Evolutionary conservation across 2,113 vertebrate genomes (phyloP).

Genomic region (Myrmecobius fasciatus): DNA sequence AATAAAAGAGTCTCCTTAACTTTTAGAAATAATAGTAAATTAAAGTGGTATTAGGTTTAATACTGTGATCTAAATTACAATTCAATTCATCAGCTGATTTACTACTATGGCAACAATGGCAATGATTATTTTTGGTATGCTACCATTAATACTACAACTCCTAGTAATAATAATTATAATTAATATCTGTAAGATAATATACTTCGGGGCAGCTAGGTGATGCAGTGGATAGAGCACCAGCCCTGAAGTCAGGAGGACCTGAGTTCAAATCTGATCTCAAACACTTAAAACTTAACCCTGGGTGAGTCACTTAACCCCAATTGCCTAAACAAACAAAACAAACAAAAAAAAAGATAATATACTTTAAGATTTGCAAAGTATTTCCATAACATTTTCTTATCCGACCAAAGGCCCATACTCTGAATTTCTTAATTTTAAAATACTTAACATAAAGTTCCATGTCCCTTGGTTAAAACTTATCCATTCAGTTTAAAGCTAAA

Average conservation of each 20-base stretch:
- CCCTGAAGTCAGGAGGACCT: too few species aligned
- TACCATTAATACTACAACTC: not conserved
- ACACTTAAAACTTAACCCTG: too few species aligned
- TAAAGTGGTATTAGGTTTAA: not conserved
- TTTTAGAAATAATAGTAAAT: not conserved
- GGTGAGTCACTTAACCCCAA: too few species aligned
- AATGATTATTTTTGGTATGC: not conserved
- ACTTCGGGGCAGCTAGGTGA: too few species aligned
- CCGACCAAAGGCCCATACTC: not conserved
- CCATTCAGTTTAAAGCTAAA: not conserved
- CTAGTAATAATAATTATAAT: not conserved
- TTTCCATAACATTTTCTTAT: not conserved
- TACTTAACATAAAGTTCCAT: too few species aligned
- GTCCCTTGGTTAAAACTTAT: not conserved
- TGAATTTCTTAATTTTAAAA: not conserved
- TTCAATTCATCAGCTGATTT: not conserved
- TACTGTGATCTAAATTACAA: not conserved
- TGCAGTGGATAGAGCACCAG: too few species aligned
- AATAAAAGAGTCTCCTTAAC: not conserved
- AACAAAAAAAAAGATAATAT: too few species aligned
- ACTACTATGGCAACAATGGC: not conserved
- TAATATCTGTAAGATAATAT: not conserved
- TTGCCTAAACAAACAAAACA: too few species aligned
- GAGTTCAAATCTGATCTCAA: too few species aligned
- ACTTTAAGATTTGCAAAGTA: not conserved